Evolutionary conservation across 2,797 vertebrate species (phyloP).

Genomic region (Gambelia wislizenii): DNA sequence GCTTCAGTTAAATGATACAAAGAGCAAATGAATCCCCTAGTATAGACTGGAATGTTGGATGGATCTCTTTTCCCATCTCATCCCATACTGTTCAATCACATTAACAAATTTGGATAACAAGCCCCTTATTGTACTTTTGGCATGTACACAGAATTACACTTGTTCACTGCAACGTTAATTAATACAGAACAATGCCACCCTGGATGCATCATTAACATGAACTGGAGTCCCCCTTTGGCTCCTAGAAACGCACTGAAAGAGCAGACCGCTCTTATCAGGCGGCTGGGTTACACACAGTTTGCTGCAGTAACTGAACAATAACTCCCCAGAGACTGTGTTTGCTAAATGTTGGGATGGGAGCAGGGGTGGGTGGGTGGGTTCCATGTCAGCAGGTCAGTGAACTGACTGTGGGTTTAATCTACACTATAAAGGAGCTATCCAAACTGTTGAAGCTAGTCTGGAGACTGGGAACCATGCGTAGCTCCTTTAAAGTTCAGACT

Average conservation of each 20-base stretch:
- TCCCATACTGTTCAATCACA: slow-evolving; percentile 26
- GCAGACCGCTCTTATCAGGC: not conserved
- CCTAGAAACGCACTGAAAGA: not conserved
- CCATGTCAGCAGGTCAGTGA: too few relatives aligned
- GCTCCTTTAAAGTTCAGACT: too few relatives aligned
- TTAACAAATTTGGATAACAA: slow-evolving; percentile 30
- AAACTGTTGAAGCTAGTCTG: too few relatives aligned
- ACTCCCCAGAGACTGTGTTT: not conserved
- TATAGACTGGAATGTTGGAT: slow-evolving; percentile 23
- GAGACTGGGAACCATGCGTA: too few relatives aligned
- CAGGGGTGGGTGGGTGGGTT: too few relatives aligned
- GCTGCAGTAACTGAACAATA: not conserved
- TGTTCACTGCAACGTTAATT: slow-evolving; percentile 24
- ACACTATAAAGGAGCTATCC: too few relatives aligned
- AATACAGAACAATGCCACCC: slow-evolving; percentile 26
- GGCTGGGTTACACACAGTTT: not conserved
- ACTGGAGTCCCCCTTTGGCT: slow-evolving; percentile 18
- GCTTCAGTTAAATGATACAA: slow-evolving; percentile 19
- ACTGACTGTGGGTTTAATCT: too few relatives aligned
- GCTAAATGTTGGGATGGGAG: not conserved
- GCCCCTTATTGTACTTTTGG: slow-evolving; percentile 38
- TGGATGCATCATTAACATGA: slow-evolving; percentile 17
- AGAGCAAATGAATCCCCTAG: slow-evolving; percentile 18
- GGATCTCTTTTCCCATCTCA: slow-evolving; percentile 3
- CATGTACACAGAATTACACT: slow-evolving; percentile 29